A percentile compares a stretch with the other conserved stretches of the same genome.
phyloP scores from a whole-genome alignment of 1,140 invertebrate genomes.

The Melanaphis sacchari region DNA sequence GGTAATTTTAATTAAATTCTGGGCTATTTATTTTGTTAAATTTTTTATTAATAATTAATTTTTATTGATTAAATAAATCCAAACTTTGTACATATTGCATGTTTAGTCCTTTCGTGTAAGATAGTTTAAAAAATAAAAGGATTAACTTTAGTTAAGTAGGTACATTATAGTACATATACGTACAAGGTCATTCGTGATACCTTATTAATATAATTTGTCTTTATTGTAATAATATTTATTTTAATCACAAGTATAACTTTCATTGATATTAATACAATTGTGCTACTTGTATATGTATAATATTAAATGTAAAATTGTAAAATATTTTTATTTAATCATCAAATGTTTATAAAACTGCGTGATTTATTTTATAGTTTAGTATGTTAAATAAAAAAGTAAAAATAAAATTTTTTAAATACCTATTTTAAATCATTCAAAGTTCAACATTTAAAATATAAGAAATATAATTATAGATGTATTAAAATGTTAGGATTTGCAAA shows the following conservation, averaged over 20 bases:
- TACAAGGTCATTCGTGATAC: not conserved
- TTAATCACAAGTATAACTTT: not conserved
- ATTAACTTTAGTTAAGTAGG: not conserved
- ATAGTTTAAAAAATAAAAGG: not conserved
- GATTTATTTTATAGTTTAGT: not conserved
- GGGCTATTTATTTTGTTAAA: not conserved
- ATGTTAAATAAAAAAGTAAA: not conserved
- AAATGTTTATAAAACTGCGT: not conserved
- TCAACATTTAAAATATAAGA: not conserved
- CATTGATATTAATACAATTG: not conserved
- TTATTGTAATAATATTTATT: not conserved
- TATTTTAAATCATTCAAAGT: not conserved
- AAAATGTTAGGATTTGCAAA: not conserved
- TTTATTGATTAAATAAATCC: not conserved
- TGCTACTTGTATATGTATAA: not conserved
- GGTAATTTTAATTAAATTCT: not conserved
- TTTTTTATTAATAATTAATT: not conserved
- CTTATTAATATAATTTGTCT: not conserved
- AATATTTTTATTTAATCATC: not conserved
- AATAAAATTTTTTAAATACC: not conserved
- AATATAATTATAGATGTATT: not conserved
- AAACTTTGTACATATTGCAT: not conserved
- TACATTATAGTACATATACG: not conserved
- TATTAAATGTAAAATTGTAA: not conserved
- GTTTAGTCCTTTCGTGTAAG: not conserved